phyloP scores from a whole-genome alignment of 1,140 invertebrate genomes.

The Rhysida immarginata region DNA sequence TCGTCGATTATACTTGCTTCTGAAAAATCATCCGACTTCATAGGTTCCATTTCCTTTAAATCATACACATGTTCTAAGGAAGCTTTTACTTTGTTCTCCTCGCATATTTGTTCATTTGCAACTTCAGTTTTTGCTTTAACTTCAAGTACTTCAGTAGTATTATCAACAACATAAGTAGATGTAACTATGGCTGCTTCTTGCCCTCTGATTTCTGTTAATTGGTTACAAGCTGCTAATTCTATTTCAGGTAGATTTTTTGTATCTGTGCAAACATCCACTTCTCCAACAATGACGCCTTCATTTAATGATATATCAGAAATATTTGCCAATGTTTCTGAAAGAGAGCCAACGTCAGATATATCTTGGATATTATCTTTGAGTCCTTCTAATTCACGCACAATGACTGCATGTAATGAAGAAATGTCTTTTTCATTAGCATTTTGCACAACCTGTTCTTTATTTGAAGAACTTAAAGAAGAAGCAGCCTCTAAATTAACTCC shows the following conservation, averaged over 20 bases:
- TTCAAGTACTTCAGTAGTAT: background rate
- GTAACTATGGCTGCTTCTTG: background rate
- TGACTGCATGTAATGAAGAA: background rate
- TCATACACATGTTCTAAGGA: background rate
- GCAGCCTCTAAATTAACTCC: background rate
- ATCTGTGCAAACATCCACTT: background rate
- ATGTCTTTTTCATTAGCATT: background rate
- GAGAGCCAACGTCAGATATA: background rate
- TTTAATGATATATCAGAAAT: background rate
- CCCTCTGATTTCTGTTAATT: background rate
- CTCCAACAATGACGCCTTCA: too few relatives aligned
- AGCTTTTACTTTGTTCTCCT: background rate
- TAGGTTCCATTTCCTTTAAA: background rate
- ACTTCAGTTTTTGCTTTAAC: background rate
- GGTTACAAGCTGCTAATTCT: background rate
- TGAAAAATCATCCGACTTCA: background rate
- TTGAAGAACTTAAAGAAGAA: background rate
- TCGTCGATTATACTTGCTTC: background rate
- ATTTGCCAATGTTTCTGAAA: background rate
- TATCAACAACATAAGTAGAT: background rate
- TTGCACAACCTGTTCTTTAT: background rate
- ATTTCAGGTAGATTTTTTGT: too few relatives aligned
- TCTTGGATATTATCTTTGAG: conserved; percentile 1
- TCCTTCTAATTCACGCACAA: background rate
- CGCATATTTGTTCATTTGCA: background rate